A percentile compares a stretch with the other conserved stretches of the same genome.
Conservation (phyloP, 2,888 invertebrate genomes). For the Cynaeus angustus region DNA sequence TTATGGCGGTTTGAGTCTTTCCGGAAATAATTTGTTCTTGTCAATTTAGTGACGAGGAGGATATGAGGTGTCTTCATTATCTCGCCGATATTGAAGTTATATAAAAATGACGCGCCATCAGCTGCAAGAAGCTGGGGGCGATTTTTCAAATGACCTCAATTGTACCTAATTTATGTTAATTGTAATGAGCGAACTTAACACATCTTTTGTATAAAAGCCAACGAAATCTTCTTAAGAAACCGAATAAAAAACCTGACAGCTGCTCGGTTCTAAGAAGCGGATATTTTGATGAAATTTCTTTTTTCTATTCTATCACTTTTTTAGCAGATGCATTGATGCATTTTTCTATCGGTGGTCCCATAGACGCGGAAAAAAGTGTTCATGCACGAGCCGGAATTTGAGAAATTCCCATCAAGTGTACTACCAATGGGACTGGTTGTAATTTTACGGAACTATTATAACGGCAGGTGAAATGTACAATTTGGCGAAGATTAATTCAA, state of each 20-base stretch:
- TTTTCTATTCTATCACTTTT: neutral
- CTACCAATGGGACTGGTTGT: conserved; percentile 17
- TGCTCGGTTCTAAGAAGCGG: neutral
- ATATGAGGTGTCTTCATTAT: conserved; percentile 30
- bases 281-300: neutral
- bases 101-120: neutral
- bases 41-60: conserved; percentile 22
- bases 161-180: too few relatives aligned
- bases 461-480: conserved; percentile 50
- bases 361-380: conserved; percentile 9
- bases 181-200: too few relatives aligned
- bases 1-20: conserved; percentile 7
- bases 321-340: neutral
- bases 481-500: conserved; percentile 53
- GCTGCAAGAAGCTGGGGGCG: conserved; percentile 4
- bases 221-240: too few relatives aligned
- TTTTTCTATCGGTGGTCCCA: neutral
- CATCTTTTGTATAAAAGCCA: too few relatives aligned
- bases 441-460: conserved; percentile 42
- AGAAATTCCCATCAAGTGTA: conserved; percentile 17
- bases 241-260: neutral
- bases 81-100: neutral
- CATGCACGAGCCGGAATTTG: conserved; percentile 29
- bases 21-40: conserved; percentile 32
- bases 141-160: neutral